Base-by-base conservation (phyloP, 64 coral and sea anemone genomes). In the Cladopsammia gracilis region DNA sequence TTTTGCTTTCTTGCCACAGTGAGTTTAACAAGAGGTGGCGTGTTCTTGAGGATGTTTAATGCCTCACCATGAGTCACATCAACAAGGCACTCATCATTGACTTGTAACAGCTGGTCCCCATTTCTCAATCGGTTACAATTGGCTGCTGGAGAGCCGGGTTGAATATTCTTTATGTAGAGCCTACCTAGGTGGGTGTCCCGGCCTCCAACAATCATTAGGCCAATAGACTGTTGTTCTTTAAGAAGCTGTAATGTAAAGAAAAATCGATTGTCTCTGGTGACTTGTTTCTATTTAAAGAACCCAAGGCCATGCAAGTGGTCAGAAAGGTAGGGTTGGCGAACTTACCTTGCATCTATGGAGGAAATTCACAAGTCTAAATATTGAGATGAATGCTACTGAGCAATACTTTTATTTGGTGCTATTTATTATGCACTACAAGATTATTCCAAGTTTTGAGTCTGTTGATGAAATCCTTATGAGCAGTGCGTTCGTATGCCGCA, bases 141-240 rank as follows among this genome's bases (percentile, higher is more conserved):
- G 42, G 93, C 97, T 10, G 97, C 97, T 20, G 97, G 97, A 16
- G 94, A 79, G 22, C 64, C 89, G 23, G 97, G 94, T 74, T 96
- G 94, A 61, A 98, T 96, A n/a, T 93, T 79, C 68, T 98, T 98
- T 43, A 98, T 96, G 62, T 98, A 98, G 5, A 98, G 88, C 97
- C 96, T 98, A 64, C 97, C 97, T 13, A 98, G 87, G 2, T 95
- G 91, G 20, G 97, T 98, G 82, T 98, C 97, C 47, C 96, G 73
- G 44, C 97, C 97, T 23, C 97, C 97, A 60, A 96, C 96, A 64
- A 98, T 77, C 85, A 98, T 95, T 20, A 98, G 77, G 75, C 97
- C 97, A 58, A 98, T 96, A 3, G 94, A 95, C 42, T 96, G 86
- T 26, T 98, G 94, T 83, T 98, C 94, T 64, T 98, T 98, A 25